Base-by-base conservation (phyloP, 2,888 invertebrate species). In the Cremastobaeus sp. region DNA sequence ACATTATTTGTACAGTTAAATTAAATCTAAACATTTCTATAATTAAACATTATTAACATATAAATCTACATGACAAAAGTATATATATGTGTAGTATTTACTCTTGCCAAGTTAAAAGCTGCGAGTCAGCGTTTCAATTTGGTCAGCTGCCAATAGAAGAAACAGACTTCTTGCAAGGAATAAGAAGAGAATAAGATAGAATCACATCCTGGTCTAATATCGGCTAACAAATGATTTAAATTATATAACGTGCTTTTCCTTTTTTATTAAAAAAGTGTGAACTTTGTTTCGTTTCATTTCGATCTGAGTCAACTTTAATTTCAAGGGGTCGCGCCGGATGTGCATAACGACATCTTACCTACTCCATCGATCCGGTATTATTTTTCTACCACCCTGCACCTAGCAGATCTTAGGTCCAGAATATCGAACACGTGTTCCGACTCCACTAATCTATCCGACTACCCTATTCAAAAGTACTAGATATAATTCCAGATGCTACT, bases 311-410 rank as follows among this genome's bases (percentile, higher is more conserved):
- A 60, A 76, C 68, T 79, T 77, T 65, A 74, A 76, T 72, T 77
- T 76, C 77, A 77, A 77, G 71, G 70, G 73, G 72, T 55, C 57
- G 62, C 83, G 62, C 87, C 87, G 84, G 84, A 86, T 87, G 87
- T 79, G 73, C 82, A 69, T 83, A 87, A 87, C 86, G 87, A 85
- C 85, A 83, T 87, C 87, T 87, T 87, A 86, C 85, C 81, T 85
- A 86, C 85, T 85, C 83, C 82, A 83, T 85, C 81, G 81, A 77
- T 71, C 71, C 72, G 73, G 72, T 74, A 78, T 84, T 85, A 85
- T 87, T 87, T 87, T 86, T 85, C 82, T 80, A 68, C 84, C 80
- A 81, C 81, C 83, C 81, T 73, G 39, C 52, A 70, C 74, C 39
- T 71, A 66, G 68, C 59, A 70, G 72, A 74, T 76, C 73, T 66